A percentile compares a stretch with the other conserved stretches of the same genome.
Conservation (phyloP, 2,888 invertebrate species). For the Drosophila borborema region DNA sequence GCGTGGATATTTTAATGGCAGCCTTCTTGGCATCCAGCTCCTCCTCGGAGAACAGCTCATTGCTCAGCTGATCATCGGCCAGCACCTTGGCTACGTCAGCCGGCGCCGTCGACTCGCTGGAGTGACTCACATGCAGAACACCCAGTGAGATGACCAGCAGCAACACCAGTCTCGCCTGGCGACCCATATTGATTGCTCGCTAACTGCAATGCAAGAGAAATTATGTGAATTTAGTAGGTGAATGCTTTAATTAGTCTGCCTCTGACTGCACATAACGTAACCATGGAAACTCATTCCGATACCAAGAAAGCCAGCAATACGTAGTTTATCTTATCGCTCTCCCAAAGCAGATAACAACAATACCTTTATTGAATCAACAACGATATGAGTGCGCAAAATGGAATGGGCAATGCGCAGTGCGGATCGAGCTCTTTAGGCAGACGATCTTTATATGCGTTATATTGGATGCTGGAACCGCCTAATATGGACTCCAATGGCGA, state of each 20-base stretch:
- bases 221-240: background rate
- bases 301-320: constrained; percentile 28
- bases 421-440: background rate
- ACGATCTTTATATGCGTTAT: background rate
- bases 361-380: constrained; percentile 69
- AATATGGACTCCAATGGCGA: constrained; percentile 9
- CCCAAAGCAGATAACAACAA: constrained; percentile 35
- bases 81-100: constrained; percentile 37
- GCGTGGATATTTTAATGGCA: constrained; percentile 77
- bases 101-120: constrained; percentile 48
- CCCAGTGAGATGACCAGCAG: constrained; percentile 77
- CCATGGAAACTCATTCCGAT: constrained; percentile 29
- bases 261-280: constrained; percentile 6
- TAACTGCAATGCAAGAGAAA: constrained; percentile 47
- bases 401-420: background rate
- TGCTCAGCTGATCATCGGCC: constrained; percentile 67
- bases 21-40: constrained; percentile 29
- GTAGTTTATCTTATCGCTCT: constrained; percentile 63
- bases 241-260: background rate
- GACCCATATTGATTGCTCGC: constrained; percentile 75
- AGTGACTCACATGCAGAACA: constrained; percentile 68
- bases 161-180: constrained; percentile 85
- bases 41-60: constrained; percentile 72
- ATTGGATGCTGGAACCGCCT: constrained; percentile 1
- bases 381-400: background rate